phyloP scores from a whole-genome alignment of 2,797 vertebrate genomes.

The Macropodus opercularis region DNA sequence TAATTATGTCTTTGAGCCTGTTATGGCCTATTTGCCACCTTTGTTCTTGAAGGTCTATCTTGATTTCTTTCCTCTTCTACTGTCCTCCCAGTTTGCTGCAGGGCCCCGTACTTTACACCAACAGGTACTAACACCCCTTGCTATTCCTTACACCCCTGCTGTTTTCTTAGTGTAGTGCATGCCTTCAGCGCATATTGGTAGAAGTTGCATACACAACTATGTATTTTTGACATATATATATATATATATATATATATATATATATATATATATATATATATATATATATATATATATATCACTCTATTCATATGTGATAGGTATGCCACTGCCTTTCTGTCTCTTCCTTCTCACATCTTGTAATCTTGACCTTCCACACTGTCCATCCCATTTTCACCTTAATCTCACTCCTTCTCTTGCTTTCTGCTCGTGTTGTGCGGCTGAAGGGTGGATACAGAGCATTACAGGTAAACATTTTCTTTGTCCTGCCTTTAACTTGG shows the following conservation, averaged over 20 bases:
- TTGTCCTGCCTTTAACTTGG: conserved; percentile 60
- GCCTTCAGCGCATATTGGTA: conserved; percentile 27
- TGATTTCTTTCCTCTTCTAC: conserved; percentile 79
- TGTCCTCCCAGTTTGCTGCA: conserved; percentile 89
- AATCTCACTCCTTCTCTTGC: conserved; percentile 80
- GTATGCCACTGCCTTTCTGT: conserved; percentile 55
- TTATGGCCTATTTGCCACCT: conserved; percentile 33
- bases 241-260: too few relatives aligned
- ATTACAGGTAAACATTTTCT: conserved; percentile 92
- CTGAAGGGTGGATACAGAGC: conserved; percentile 99
- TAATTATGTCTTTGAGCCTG: conserved; percentile 25
- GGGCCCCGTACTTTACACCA: conserved; percentile 93
- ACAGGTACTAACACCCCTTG: conserved; percentile 87
- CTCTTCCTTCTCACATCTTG: conserved; percentile 30
- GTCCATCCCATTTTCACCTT: conserved; percentile 69
- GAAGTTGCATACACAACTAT: conserved; percentile 51
- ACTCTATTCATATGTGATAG: conserved; percentile 3
- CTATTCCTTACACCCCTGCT: conserved; percentile 34
- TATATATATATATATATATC: too few relatives aligned
- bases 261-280: too few relatives aligned
- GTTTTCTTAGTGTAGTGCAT: conserved; percentile 51
- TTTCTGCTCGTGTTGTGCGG: conserved; percentile 85
- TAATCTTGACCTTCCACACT: conserved; percentile 55
- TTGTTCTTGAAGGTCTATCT: conserved; percentile 65
- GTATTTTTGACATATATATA: conserved; percentile 37